A percentile compares a stretch with the other conserved stretches of the same genome.
phyloP scores from a whole-genome alignment of 2,888 invertebrate genomes.

The Cephonodes hylas region DNA sequence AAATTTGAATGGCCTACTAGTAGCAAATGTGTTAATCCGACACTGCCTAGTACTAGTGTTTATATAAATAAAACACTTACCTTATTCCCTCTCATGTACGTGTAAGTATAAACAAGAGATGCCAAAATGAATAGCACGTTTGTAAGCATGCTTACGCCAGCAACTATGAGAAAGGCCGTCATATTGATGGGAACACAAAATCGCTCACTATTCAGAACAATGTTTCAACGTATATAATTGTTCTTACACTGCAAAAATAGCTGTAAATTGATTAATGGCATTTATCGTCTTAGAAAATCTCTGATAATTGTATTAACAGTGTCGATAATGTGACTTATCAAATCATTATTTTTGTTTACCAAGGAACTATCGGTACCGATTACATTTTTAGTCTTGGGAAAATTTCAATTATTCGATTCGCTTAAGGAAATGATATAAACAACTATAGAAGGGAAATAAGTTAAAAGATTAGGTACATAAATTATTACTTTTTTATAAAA shows the following conservation, averaged over 20 bases:
- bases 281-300: background rate
- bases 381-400: too few relatives aligned
- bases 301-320: background rate
- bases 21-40: too few relatives aligned
- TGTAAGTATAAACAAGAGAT: conserved; percentile 37
- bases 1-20: too few relatives aligned
- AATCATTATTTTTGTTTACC: too few relatives aligned
- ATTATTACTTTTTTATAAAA: too few relatives aligned
- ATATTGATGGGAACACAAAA: conserved; percentile 20
- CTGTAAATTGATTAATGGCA: background rate
- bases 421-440: too few relatives aligned
- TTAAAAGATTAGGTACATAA: too few relatives aligned
- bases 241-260: background rate
- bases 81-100: conserved; percentile 30
- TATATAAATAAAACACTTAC: conserved; percentile 28
- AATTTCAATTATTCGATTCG: too few relatives aligned
- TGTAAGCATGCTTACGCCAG: conserved; percentile 31
- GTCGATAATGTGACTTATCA: background rate
- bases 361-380: too few relatives aligned
- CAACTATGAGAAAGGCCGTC: conserved; percentile 38
- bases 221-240: background rate
- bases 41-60: too few relatives aligned
- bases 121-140: conserved; percentile 43
- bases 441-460: too few relatives aligned
- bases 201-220: background rate